These are phyloP conservation scores for Chaetophractus vellerosus DNA, from an alignment of 2,797 vertebrate genomes.

Conservation along the genomic window DNA sequence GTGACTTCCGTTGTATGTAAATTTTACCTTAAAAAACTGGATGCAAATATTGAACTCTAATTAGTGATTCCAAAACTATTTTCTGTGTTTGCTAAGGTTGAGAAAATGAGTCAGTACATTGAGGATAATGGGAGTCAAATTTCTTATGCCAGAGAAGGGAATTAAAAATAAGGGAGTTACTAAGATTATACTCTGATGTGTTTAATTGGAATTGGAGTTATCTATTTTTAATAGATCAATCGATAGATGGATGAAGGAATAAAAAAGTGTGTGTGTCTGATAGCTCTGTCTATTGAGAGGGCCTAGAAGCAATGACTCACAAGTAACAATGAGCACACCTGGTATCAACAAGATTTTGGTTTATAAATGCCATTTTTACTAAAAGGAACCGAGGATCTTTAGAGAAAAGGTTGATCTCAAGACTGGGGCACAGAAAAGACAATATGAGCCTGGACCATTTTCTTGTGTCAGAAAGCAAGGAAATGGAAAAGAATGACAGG, in stretches of 20 bases:
- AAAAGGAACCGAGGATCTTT: neutral
- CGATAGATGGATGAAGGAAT: no score
- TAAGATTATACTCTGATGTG: no score
- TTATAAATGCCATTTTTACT: constrained; percentile 1
- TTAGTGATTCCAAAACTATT: constrained; percentile 4
- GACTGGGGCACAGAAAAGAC: neutral
- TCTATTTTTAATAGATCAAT: no score
- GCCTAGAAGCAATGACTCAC: no score
- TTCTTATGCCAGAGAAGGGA: neutral
- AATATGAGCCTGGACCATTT: neutral
- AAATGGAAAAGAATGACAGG: neutral
- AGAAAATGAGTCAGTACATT: neutral
- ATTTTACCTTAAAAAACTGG: constrained; percentile 43
- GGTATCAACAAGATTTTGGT: no score
- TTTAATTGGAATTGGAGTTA: no score
- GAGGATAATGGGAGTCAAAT: neutral
- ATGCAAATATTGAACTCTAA: constrained; percentile 4
- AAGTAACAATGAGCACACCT: no score
- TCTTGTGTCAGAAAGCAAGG: constrained; percentile 12
- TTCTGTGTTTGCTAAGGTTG: constrained; percentile 6
- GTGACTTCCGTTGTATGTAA: neutral
- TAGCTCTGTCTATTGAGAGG: no score
- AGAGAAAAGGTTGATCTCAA: neutral
- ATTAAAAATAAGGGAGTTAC: constrained; percentile 17
- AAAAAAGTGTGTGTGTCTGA: no score